Evolutionary conservation across 2,888 invertebrate genomes (phyloP).

Genomic region (Heliconius charithonia): DNA sequence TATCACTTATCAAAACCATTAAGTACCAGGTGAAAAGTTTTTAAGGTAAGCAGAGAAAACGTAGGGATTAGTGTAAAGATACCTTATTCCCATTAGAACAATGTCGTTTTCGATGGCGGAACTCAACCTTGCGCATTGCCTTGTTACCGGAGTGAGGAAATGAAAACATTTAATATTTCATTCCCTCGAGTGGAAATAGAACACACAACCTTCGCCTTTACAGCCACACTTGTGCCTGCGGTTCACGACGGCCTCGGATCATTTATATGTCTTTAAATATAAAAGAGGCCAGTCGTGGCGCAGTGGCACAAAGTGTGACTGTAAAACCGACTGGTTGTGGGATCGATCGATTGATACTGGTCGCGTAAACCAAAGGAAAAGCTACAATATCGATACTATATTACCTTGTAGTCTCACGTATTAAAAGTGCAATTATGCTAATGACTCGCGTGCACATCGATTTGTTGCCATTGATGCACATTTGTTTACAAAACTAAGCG

Average conservation of each 20-base stretch:
- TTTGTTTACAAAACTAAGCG: constrained; percentile 39
- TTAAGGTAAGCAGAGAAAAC: too few relatives aligned
- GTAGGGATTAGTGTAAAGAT: too few relatives aligned
- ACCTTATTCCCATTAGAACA: too few relatives aligned
- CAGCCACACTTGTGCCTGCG: not conserved
- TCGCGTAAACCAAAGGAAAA: constrained; percentile 26
- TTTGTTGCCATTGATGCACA: constrained; percentile 45
- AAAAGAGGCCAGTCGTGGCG: too few relatives aligned
- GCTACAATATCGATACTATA: constrained; percentile 21
- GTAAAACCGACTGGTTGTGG: too few relatives aligned
- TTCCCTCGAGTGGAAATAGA: not conserved
- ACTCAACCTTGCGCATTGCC: not conserved
- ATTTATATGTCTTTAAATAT: not conserved
- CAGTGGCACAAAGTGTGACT: too few relatives aligned
- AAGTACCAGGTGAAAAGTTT: too few relatives aligned
- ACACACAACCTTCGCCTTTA: not conserved
- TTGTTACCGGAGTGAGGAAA: not conserved
- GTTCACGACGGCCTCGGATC: not conserved
- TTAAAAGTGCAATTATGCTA: constrained; percentile 37
- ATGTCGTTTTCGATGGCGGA: too few relatives aligned
- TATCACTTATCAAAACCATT: too few relatives aligned
- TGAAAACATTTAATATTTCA: not conserved
- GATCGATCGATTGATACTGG: too few relatives aligned
- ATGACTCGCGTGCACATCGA: constrained; percentile 40
- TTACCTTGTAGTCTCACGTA: constrained; percentile 34